phyloP scores from a whole-genome alignment of 2,797 vertebrate genomes.

The Cuculus canorus region DNA sequence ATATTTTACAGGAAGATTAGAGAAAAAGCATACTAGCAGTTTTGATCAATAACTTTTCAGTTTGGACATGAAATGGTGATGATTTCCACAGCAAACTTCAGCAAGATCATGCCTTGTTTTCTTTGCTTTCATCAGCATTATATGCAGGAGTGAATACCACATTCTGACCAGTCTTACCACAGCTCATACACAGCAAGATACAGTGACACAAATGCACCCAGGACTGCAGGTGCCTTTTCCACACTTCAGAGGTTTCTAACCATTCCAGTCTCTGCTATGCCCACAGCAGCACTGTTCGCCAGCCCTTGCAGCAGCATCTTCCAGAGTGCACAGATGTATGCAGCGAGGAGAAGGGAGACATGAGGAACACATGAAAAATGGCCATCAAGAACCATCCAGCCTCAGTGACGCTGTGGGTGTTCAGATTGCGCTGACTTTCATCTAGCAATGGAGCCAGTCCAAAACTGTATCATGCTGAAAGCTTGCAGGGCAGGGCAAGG shows the following conservation, averaged over 20 bases:
- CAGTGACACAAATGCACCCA: background rate
- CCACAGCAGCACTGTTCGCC: background rate
- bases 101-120: background rate
- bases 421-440: background rate
- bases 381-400: background rate
- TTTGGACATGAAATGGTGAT: background rate
- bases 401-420: background rate
- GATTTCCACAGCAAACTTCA: background rate
- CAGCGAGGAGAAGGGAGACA: background rate
- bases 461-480: background rate
- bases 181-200: background rate
- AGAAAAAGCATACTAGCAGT: no score
- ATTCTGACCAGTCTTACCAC: background rate
- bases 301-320: background rate
- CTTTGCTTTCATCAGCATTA: background rate
- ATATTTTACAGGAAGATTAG: background rate
- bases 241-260: background rate
- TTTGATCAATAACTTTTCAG: background rate
- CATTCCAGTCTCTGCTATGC: background rate
- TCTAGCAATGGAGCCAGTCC: background rate
- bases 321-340: rapidly evolving
- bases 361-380: background rate
- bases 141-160: background rate
- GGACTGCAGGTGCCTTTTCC: background rate
- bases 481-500: background rate